Conservation (phyloP, 2,888 invertebrate genomes). For the Meliscaeva auricollis region DNA sequence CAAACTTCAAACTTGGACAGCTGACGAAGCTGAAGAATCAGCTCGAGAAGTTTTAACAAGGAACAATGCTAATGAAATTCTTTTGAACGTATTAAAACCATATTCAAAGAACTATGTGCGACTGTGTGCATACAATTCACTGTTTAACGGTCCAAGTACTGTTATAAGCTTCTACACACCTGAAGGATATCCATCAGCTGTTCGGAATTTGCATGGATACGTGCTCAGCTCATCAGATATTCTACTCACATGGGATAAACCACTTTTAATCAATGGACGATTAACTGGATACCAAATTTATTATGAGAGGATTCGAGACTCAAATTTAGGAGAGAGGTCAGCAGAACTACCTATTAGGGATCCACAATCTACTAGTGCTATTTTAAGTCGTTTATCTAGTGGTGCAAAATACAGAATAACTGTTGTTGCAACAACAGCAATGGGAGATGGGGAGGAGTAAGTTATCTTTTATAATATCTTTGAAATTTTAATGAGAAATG, state of each 20-base stretch:
- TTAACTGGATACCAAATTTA: conserved; percentile 96
- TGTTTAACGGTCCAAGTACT: conserved; percentile 95
- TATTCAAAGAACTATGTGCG: conserved; percentile 94
- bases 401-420: conserved; percentile 95
- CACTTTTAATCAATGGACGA: conserved; percentile 94
- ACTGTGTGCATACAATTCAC: conserved; percentile 95
- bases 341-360: conserved; percentile 91
- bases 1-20: conserved; percentile 98
- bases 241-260: conserved; percentile 95
- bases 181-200: conserved; percentile 95
- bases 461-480: conserved; percentile 78
- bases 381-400: conserved; percentile 92
- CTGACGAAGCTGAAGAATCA: conserved; percentile 89
- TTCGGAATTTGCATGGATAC: conserved; percentile 92
- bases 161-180: conserved; percentile 93
- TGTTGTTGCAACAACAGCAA: conserved; percentile 93
- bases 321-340: conserved; percentile 86
- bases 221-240: conserved; percentile 96
- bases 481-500: not conserved
- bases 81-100: conserved; percentile 94
- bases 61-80: conserved; percentile 88
- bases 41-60: conserved; percentile 90
- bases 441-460: conserved; percentile 92
- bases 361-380: conserved; percentile 91
- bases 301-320: conserved; percentile 91